phyloP scores from a whole-genome alignment of 2,888 invertebrate genomes.

The Drosophila anomalata region DNA sequence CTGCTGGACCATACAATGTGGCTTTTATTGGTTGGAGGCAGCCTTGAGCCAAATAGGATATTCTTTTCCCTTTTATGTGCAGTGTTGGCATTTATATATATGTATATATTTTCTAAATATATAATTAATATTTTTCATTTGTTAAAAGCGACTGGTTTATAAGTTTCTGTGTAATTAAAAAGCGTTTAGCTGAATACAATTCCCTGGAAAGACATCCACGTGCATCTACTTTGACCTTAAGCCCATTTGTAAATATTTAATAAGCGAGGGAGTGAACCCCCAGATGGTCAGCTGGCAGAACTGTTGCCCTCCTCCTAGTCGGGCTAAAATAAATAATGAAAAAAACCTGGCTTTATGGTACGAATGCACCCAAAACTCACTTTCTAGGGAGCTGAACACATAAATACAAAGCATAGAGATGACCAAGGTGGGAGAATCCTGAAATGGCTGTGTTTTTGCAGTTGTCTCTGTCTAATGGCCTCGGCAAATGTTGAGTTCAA shows the following conservation, averaged over 20 bases:
- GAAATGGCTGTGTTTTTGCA: slow-evolving; percentile 11
- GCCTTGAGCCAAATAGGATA: slow-evolving; percentile 49
- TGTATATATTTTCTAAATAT: neutral
- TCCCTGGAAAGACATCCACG: neutral
- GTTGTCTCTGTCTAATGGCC: slow-evolving; percentile 52
- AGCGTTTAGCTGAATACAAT: neutral
- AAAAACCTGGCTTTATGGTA: slow-evolving; percentile 1
- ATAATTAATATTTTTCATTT: too few species aligned
- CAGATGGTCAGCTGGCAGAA: slow-evolving; percentile 30
- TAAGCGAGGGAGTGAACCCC: neutral
- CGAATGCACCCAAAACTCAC: slow-evolving; percentile 14
- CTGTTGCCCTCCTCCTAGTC: slow-evolving; percentile 58
- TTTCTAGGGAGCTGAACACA: slow-evolving; percentile 16
- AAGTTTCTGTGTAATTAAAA: neutral
- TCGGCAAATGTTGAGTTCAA: slow-evolving; percentile 79
- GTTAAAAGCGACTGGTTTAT: neutral
- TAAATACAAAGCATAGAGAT: slow-evolving; percentile 8
- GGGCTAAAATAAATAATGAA: slow-evolving; percentile 19
- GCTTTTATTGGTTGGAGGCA: slow-evolving; percentile 70
- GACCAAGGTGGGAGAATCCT: slow-evolving; percentile 11
- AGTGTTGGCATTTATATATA: neutral
- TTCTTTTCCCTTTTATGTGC: neutral
- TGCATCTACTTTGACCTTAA: slow-evolving; percentile 11
- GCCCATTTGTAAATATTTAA: slow-evolving; percentile 17
- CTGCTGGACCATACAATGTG: slow-evolving; percentile 62